Conservation (phyloP, 2,113 vertebrate species). For the chimpanzee (Pan troglodytes) region NHGRI_mPanTro3-v2.1_pri NC_072404.2:82230001-82230500, state of each 20-base stretch:
- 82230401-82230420: too few species aligned
- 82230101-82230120: not conserved
- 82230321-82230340: slow-evolving; percentile 73
- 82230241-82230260: not conserved
- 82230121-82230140: too few species aligned
- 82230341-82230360: slow-evolving; percentile 69
- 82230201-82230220: not conserved
- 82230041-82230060: not conserved
- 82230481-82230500: too few species aligned
- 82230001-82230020: too few species aligned
- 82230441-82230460: too few species aligned
- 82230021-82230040: too few species aligned
- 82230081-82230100: not conserved
- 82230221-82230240: not conserved
- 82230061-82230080: not conserved
- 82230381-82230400: slow-evolving; percentile 58
- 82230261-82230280: slow-evolving; percentile 2
- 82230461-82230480: too few species aligned
- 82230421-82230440: too few species aligned
- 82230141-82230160: not conserved
- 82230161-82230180: too few species aligned
- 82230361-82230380: slow-evolving; percentile 71
- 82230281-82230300: slow-evolving; percentile 33
- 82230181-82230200: not conserved
- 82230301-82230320: slow-evolving; percentile 59